A percentile compares a stretch with the other conserved stretches of the same genome.
Conservation (phyloP, 2,797 vertebrate genomes). For the Hoplostethus mediterraneus region DNA sequence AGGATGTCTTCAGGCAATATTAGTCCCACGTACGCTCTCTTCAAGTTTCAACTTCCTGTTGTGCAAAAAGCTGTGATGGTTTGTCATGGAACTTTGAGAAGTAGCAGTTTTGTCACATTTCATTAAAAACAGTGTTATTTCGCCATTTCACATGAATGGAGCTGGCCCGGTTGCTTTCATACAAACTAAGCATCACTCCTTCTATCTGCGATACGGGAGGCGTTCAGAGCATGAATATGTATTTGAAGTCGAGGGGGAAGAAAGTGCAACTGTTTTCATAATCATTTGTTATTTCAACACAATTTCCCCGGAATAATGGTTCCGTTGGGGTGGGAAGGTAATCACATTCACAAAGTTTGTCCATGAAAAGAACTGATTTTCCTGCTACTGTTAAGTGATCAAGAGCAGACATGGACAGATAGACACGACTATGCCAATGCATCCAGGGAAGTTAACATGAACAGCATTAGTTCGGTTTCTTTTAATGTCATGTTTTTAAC, state of each 20-base stretch:
- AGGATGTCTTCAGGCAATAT: too few relatives aligned
- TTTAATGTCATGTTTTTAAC: constrained; percentile 37
- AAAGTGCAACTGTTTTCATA: constrained; percentile 44
- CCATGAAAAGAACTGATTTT: constrained; percentile 1
- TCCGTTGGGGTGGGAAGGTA: constrained; percentile 36
- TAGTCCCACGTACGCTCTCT: too few relatives aligned
- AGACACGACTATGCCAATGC: constrained; percentile 23
- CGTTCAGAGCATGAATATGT: constrained; percentile 70
- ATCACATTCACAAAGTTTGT: constrained; percentile 47
- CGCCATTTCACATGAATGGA: constrained; percentile 49
- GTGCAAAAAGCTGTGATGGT: too few relatives aligned
- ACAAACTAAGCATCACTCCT: constrained; percentile 50
- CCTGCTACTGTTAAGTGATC: constrained; percentile 32
- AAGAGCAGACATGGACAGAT: constrained; percentile 63
- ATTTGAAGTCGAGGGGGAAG: constrained; percentile 48
- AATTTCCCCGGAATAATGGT: constrained; percentile 61
- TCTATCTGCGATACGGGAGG: constrained; percentile 52
- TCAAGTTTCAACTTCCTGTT: too few relatives aligned
- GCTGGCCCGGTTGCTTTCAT: constrained; percentile 45
- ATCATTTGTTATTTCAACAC: constrained; percentile 73
- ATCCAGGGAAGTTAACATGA: not conserved
- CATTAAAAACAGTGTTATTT: constrained; percentile 41
- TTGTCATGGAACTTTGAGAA: not conserved
- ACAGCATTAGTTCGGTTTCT: not conserved
- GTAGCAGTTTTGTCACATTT: constrained; percentile 47